Evolutionary conservation across 2,888 invertebrate species (phyloP), one percentile per base, ranked within the genome.

Genomic region (Diarsia brunnea): DNA sequence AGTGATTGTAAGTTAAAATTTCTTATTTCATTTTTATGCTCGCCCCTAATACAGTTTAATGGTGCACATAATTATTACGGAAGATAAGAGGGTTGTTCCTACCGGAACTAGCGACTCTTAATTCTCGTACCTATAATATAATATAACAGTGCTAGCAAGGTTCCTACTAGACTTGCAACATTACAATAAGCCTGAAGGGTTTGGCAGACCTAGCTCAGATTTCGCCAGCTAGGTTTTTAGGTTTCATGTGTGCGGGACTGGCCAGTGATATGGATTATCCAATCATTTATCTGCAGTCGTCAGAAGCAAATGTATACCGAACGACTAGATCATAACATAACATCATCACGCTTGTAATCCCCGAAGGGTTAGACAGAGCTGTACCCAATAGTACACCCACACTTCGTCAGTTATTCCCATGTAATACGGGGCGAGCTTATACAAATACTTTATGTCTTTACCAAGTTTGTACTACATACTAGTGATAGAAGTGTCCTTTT

Each of bases 1-100:
- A 69, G 77, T 93, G 38, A 80, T 93, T 72, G 93, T 93, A 87
- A 90, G 93, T 90, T 67, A 31, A 24, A n/a, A 24, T 49, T 38
- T 38, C 38, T 38, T 38, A 38, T 38, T 38, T 38, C 0, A 0
- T 43, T 38, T n/a, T 10, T 55, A 14, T n/a, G 24, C n/a, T 27
- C 12, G 2, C 45, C 7, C 21, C 21, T 31, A 38, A 4, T 19
- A 21, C 8, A 27, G 51, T 21, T 19, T 10, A 19, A 31, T 45
- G 21, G 14, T 49, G 45, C 14, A 45, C 21, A n/a, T 38, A n/a
- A 19, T 5, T 8, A 14, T 1, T 14, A 47, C 38, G 38, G 38
- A 38, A 38, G 47, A 49, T 49, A 49, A 1, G 19, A 5, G 19
- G 49, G 49, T 49, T 19, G 19, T 19, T 19, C 49, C 49, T 47